These are phyloP conservation scores for Contarinia nasturtii DNA, from an alignment of 1,140 invertebrate genomes.

Conservation along the genomic window DNA sequence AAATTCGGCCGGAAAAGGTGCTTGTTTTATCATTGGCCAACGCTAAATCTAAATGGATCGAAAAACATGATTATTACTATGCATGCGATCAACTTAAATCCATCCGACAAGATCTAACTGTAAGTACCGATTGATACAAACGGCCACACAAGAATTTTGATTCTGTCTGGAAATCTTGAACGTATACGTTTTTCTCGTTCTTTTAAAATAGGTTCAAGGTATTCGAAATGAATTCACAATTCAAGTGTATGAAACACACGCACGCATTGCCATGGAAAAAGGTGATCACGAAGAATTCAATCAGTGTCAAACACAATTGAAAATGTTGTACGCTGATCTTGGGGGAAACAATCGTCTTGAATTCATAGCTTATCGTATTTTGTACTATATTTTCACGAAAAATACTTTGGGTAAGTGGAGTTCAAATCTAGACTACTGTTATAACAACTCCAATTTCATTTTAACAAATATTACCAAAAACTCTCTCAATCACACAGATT, in stretches of 20 bases:
- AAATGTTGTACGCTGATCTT: slow-evolving; percentile 70
- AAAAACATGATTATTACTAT: slow-evolving; percentile 84
- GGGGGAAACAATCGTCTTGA: slow-evolving; percentile 61
- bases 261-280: slow-evolving; percentile 88
- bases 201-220: slow-evolving; percentile 71
- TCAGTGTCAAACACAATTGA: slow-evolving; percentile 94
- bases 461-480: background rate
- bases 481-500: slow-evolving; percentile 50
- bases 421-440: too few species aligned
- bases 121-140: too few species aligned
- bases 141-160: too few species aligned
- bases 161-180: too few species aligned
- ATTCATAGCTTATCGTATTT: slow-evolving; percentile 86
- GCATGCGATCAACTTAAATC: slow-evolving; percentile 97
- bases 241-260: slow-evolving; percentile 95
- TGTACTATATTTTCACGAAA: slow-evolving; percentile 95
- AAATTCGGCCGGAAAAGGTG: slow-evolving; percentile 74
- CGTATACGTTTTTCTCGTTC: too few species aligned
- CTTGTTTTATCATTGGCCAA: slow-evolving; percentile 67
- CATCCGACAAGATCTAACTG: slow-evolving; percentile 94
- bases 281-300: slow-evolving; percentile 97
- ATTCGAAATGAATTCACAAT: slow-evolving; percentile 86
- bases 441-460: too few species aligned
- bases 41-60: slow-evolving; percentile 79
- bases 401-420: slow-evolving; percentile 70